Conservation (phyloP, 2,888 invertebrate species). For the Dryococelus australis region DNA sequence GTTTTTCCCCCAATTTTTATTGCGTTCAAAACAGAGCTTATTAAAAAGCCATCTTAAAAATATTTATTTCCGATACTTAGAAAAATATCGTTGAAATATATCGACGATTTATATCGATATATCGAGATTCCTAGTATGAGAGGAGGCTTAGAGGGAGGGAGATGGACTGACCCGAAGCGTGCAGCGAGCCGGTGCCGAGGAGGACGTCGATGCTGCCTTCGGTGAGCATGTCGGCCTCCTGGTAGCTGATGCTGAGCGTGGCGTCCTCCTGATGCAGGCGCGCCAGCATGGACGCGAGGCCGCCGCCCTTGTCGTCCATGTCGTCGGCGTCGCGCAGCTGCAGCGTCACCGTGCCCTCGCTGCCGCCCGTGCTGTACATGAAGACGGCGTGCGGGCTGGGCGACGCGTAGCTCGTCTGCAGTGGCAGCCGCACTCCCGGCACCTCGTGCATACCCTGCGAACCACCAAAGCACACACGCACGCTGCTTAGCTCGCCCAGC, state of each 20-base stretch:
- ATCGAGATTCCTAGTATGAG: too few species aligned
- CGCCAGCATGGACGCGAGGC: conserved; percentile 60
- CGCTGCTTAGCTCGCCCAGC: not conserved
- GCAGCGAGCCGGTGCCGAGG: conserved; percentile 66
- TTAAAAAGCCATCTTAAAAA: too few species aligned
- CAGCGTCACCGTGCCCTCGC: conserved; percentile 69
- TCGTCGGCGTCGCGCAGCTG: conserved; percentile 68
- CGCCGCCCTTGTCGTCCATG: conserved; percentile 52
- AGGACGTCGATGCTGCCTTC: conserved; percentile 62
- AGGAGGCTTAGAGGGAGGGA: too few species aligned
- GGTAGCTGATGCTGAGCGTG: conserved; percentile 74
- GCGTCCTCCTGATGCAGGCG: conserved; percentile 67
- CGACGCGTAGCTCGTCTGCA: conserved; percentile 51
- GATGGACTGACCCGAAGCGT: conserved; percentile 47
- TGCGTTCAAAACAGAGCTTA: too few species aligned
- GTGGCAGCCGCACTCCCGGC: conserved; percentile 51
- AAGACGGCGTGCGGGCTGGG: conserved; percentile 62
- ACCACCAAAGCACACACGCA: not conserved
- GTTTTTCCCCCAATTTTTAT: too few species aligned
- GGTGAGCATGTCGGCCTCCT: conserved; percentile 77
- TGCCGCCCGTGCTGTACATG: conserved; percentile 70
- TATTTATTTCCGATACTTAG: too few species aligned
- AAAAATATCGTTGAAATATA: too few species aligned
- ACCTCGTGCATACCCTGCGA: conserved; percentile 50
- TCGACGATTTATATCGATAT: too few species aligned